Evolutionary conservation across 2,113 vertebrate species (phyloP), one percentile per base, ranked within the genome.

Genomic region (Nerophis lumbriciformis): DNA sequence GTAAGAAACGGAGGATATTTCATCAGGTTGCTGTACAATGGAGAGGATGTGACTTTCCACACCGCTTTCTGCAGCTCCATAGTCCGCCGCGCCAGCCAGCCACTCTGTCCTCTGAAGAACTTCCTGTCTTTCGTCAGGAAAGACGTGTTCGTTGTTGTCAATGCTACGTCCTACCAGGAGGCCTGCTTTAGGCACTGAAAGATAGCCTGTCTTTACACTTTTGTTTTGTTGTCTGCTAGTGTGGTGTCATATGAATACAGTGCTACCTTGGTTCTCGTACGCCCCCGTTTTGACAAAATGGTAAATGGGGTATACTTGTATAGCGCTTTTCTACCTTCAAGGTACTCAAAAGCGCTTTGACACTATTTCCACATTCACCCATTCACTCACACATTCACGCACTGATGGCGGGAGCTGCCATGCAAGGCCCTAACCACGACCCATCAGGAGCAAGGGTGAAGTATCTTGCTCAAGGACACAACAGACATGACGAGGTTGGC

Each of bases 11-110:
- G 91, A 35, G 90, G 84, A 15, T 82, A 92, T 60, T 93, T 93
- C 6, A 71, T 99, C 63, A 92, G 95, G 57, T 87, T 99, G 53
- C 92, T 99, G 15, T 99, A 99, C 76, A 93, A 99, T 0, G 96
- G 96, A 0, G 88, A 93, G 6, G 97, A 99, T 14, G 91, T 98
- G 82, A 99, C 97, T 1, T 97, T 92, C 85, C 93, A 93, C 69
- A 98, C 97, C 10, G 79, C 91, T 0, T 99, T 99, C 83, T 99
- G 97, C 77, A 91, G 79, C 53, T 79, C 91, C 52, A 87, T 91
- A n/a, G 83, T 89, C 47, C 92, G 79, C 71, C 86, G 14, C 55
- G 87, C 87, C 39, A 76, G 61, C 72, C 93, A 89, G 59, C 92
- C 92, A 0, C 92, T 98, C 84, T 99, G 96, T 73, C 95, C 96